Percentiles rank a stretch among this genome's conserved stretches.
Evolutionary conservation across 2,797 vertebrate genomes (phyloP).

Genomic region (Mionectes olivaceus): DNA sequence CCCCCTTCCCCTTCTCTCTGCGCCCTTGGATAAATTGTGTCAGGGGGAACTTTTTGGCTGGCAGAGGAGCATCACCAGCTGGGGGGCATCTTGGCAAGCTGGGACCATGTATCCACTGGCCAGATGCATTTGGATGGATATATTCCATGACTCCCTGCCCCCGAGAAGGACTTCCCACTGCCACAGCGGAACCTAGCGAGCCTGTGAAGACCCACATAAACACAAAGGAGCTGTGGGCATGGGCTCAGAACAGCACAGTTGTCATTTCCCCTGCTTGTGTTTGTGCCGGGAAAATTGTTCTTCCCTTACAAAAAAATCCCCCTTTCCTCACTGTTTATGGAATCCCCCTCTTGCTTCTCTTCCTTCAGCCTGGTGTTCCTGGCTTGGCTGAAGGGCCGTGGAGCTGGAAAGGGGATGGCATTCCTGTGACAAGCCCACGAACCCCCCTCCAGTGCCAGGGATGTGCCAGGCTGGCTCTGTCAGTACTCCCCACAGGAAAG

Average conservation of each 20-base stretch:
- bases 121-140: neutral
- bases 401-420: rapidly evolving
- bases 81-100: neutral
- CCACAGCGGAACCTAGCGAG: neutral
- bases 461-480: neutral
- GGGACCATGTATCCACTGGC: neutral
- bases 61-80: neutral
- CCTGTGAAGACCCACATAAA: neutral
- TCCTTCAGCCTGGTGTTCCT: neutral
- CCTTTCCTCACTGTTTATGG: neutral
- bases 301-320: neutral
- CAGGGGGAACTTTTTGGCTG: rapidly evolving
- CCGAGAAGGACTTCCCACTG: neutral
- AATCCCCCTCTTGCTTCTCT: neutral
- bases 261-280: too few species aligned
- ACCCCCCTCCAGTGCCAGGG: neutral
- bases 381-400: neutral
- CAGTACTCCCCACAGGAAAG: neutral
- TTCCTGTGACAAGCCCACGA: neutral
- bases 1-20: rapidly evolving
- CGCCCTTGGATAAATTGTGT: neutral
- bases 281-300: neutral
- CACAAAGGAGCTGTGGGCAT: neutral
- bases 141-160: neutral
- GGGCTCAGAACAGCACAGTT: neutral